phyloP scores from a whole-genome alignment of 2,113 vertebrate genomes.

The Thymallus thymallus region DNA sequence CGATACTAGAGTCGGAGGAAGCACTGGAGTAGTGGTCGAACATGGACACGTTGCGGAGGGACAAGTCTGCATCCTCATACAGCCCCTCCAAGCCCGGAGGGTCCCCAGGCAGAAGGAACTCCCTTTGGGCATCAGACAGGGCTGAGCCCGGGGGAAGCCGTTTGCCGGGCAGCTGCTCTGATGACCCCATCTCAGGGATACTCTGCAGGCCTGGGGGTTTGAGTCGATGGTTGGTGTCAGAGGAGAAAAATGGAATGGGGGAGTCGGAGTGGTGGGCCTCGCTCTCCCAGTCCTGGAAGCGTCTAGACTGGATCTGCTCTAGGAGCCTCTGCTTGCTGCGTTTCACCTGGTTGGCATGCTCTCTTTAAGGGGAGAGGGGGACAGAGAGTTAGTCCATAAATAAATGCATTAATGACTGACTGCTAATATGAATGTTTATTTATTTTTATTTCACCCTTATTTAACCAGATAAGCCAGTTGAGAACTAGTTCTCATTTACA shows the following conservation, averaged over 20 bases:
- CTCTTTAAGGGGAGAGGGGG: conserved; percentile 71
- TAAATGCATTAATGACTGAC: neutral
- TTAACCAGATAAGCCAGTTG: too few species aligned
- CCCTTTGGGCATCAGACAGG: conserved; percentile 70
- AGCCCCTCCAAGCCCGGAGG: conserved; percentile 60
- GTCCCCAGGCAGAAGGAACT: conserved; percentile 76
- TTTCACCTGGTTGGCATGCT: conserved; percentile 79
- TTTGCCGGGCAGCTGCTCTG: neutral
- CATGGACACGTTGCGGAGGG: conserved; percentile 73
- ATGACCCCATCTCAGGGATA: conserved; percentile 80
- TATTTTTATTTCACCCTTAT: too few species aligned
- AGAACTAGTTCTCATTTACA: too few species aligned
- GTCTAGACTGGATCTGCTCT: conserved; percentile 82
- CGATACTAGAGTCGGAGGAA: conserved; percentile 91
- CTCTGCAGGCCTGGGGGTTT: conserved; percentile 80
- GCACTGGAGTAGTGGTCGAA: conserved; percentile 87
- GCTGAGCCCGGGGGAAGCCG: conserved; percentile 61
- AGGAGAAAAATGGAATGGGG: conserved; percentile 69
- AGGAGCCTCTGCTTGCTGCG: conserved; percentile 78
- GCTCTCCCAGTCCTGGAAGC: conserved; percentile 81
- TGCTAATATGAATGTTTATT: neutral
- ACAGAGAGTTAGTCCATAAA: neutral
- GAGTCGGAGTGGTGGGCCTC: conserved; percentile 72
- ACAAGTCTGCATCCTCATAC: conserved; percentile 71
- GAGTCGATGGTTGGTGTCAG: conserved; percentile 66